Evolutionary conservation across 2,797 vertebrate genomes (phyloP).

Genomic region (Alosa sapidissima): DNA sequence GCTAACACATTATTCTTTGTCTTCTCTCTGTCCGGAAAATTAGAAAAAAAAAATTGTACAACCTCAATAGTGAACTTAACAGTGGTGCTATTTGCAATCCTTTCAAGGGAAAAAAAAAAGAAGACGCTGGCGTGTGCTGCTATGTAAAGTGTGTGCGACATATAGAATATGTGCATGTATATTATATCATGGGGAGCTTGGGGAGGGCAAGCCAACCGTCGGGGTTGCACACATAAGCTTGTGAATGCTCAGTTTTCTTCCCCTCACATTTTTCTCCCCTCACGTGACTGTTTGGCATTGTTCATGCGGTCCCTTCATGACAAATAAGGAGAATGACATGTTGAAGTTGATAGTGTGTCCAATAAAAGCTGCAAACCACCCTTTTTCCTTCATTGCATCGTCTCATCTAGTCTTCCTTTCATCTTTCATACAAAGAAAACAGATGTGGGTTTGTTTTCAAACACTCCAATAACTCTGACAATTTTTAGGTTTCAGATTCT

Average conservation of each 20-base stretch:
- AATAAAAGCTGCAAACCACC: constrained; percentile 16
- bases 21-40: constrained; percentile 17
- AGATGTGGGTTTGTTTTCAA: neutral
- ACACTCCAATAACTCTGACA: neutral
- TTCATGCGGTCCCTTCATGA: constrained; percentile 4
- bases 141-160: constrained; percentile 30
- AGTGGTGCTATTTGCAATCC: constrained; percentile 24
- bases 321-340: constrained; percentile 15
- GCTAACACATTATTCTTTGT: constrained; percentile 2
- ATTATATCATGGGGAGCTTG: constrained; percentile 34
- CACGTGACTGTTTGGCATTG: constrained; percentile 24
- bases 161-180: constrained; percentile 47
- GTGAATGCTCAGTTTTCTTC: constrained; percentile 29
- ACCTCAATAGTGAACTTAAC: constrained; percentile 21
- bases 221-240: neutral
- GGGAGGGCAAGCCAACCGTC: neutral
- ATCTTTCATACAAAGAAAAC: neutral
- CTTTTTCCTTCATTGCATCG: constrained; percentile 18
- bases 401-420: constrained; percentile 1
- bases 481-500: neutral
- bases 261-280: constrained; percentile 25
- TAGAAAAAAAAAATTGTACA: neutral
- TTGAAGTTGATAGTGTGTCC: constrained; percentile 13
- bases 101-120: neutral
- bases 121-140: constrained; percentile 25